Conservation (phyloP, 2,888 invertebrate species). For the Eupithecia vulgata region DNA sequence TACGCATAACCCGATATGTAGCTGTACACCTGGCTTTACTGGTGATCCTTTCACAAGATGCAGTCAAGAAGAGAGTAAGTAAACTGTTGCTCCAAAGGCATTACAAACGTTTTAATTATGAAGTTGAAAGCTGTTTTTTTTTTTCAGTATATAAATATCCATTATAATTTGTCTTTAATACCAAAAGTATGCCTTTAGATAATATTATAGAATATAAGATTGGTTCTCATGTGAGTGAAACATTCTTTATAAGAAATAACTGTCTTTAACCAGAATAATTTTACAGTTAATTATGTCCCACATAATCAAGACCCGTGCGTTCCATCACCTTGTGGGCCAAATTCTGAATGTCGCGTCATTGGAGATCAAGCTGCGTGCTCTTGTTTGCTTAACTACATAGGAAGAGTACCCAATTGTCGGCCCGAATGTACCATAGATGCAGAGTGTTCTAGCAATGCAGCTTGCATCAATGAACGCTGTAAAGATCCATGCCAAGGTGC, state of each 20-base stretch:
- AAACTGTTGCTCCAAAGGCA: slow-evolving; percentile 14
- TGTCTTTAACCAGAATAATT: too few species aligned
- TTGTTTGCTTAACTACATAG: slow-evolving; percentile 90
- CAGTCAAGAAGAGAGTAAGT: slow-evolving; percentile 85
- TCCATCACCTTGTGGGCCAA: slow-evolving; percentile 93
- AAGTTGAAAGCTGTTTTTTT: neutral
- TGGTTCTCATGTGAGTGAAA: too few species aligned
- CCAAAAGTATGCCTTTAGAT: too few species aligned
- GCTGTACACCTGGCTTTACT: slow-evolving; percentile 89
- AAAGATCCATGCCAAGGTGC: slow-evolving; percentile 91
- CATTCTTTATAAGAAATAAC: too few species aligned
- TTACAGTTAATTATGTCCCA: slow-evolving; percentile 50
- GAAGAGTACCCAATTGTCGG: slow-evolving; percentile 93
- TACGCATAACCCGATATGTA: slow-evolving; percentile 94
- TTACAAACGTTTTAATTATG: neutral
- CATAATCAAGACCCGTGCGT: slow-evolving; percentile 86
- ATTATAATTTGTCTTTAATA: too few species aligned
- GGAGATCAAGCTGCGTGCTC: slow-evolving; percentile 94
- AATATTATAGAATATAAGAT: too few species aligned
- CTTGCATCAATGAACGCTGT: slow-evolving; percentile 92
- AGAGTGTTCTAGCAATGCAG: slow-evolving; percentile 92
- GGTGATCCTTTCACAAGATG: slow-evolving; percentile 92
- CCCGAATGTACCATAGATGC: slow-evolving; percentile 92
- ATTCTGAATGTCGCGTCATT: slow-evolving; percentile 91
- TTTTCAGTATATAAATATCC: neutral